Base-by-base conservation (phyloP, 2,888 invertebrate species). In the Stictocephala bisonia region DNA sequence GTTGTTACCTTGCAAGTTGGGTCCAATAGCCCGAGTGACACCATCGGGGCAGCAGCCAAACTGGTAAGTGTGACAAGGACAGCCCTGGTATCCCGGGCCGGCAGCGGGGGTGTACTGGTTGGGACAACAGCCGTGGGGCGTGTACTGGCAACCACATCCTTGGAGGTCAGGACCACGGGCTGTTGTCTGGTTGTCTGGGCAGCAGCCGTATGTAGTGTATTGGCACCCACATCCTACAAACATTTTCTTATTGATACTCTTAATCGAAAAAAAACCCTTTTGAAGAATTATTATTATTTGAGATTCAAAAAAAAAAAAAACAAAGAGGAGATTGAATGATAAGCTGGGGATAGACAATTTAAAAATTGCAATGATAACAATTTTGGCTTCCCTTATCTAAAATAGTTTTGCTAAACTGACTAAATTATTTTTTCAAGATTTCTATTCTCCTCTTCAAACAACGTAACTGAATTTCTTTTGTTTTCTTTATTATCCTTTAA, bases 11-110 rank as follows among this genome's bases (percentile, higher is more conserved):
- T 90, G 89, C 78, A 87, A 85, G 75, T 88, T 88, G 1, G 90
- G 88, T 74, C 97, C 96, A 81, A 88, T 89, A 3, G 95, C 93
- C 68, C 87, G 83, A 0, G 90, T 90, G 74, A 91, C 84, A 0
- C 95, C 95, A 84, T 96, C 95, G 0, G 92, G 89, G 81, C 97
- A 97, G 81, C 97, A 97, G 1, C 96, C 96, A 82, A 94, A 95
- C 82, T 95, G 94, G 85, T 90, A 93, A 0, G 95, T 93, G 81
- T 91, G 88, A 81, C 95, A 95, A 0, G 88, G 87, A 81, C 97
- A 98, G 11, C 96, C 97, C 79, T 91, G 89, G 80, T 87, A 91
- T 77, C 93, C 89, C 0, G 92, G 89, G 9, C 96, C 97, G 29
- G 85, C 83, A 0, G 97, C 94, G 64, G 90, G 88, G 13, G 93